phyloP scores from a whole-genome alignment of 1,140 invertebrate species.

The Caenorhabditis latens region DNA sequence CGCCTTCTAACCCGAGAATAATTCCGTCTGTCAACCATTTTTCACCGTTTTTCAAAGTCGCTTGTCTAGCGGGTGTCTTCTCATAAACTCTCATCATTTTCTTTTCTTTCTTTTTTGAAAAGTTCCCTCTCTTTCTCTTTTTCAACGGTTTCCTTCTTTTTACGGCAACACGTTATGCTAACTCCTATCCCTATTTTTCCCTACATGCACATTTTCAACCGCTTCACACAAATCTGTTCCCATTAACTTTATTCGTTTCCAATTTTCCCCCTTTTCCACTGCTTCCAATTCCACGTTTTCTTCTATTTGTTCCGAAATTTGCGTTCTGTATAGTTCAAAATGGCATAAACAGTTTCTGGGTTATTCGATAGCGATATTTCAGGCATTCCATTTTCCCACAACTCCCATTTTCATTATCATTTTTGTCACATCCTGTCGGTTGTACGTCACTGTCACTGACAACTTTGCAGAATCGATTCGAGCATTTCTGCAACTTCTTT shows the following conservation, averaged over 20 bases:
- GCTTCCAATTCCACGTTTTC: conserved; percentile 37
- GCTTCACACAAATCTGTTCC: conserved; percentile 48
- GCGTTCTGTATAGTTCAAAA: conserved; percentile 52
- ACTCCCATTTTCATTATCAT: background rate
- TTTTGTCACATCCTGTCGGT: conserved; percentile 25
- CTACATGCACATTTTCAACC: conserved; percentile 25
- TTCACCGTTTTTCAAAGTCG: conserved; percentile 13
- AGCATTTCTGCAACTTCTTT: conserved; percentile 39
- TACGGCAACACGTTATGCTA: conserved; percentile 19
- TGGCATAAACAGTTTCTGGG: background rate
- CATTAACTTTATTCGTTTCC: background rate
- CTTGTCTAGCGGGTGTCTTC: conserved; percentile 11
- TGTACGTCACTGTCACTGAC: conserved; percentile 45
- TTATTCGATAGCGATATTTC: background rate
- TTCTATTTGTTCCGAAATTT: background rate
- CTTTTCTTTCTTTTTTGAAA: background rate
- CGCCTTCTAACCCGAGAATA: background rate
- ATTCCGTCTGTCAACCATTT: background rate
- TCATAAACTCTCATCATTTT: conserved; percentile 42
- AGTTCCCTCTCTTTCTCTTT: background rate
- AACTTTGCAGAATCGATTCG: conserved; percentile 41
- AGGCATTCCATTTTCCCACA: background rate
- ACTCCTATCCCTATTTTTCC: background rate
- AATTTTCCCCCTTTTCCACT: background rate
- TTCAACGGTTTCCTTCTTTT: conserved; percentile 38